A percentile compares a stretch with the other conserved stretches of the same genome.
Evolutionary conservation across 2,797 vertebrate genomes (phyloP).

Genomic region (Clangula hyemalis): DNA sequence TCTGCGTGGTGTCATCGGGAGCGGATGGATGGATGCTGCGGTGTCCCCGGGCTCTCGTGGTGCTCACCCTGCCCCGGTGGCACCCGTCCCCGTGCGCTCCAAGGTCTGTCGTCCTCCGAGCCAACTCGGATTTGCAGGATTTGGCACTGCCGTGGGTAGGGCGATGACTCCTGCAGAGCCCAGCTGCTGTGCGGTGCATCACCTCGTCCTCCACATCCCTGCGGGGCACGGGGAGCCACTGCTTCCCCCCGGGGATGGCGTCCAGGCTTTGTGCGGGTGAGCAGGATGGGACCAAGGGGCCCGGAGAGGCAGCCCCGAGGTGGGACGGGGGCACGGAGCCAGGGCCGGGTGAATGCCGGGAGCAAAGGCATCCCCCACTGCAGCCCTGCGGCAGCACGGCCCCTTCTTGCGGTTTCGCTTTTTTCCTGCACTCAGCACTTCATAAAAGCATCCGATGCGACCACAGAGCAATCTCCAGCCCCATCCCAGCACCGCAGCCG

Average conservation of each 20-base stretch:
- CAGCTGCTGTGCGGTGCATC: rapidly evolving
- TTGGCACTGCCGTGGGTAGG: rapidly evolving
- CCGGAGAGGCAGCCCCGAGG: rapidly evolving
- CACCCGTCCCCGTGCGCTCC: rapidly evolving
- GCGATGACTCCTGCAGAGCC: background rate
- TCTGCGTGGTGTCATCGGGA: background rate
- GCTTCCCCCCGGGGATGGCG: rapidly evolving
- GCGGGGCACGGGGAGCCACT: rapidly evolving
- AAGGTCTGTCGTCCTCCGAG: background rate
- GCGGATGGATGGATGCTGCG: background rate
- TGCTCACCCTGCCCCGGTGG: background rate
- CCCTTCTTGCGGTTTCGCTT: constrained; percentile 34
- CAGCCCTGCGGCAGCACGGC: background rate
- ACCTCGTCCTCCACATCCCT: rapidly evolving
- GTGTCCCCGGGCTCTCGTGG: rapidly evolving
- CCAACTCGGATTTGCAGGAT: background rate
- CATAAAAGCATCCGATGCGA: constrained; percentile 22
- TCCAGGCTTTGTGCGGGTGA: background rate
- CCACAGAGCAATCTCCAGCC: constrained; percentile 61
- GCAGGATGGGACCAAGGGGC: rapidly evolving
- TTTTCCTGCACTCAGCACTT: constrained; percentile 53
- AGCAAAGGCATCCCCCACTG: background rate
- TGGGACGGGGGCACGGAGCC: background rate
- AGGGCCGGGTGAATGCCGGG: rapidly evolving
- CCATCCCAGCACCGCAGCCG: background rate